Base-by-base conservation (phyloP, 2,797 vertebrate species). In the Leptodactylus fallax region DNA sequence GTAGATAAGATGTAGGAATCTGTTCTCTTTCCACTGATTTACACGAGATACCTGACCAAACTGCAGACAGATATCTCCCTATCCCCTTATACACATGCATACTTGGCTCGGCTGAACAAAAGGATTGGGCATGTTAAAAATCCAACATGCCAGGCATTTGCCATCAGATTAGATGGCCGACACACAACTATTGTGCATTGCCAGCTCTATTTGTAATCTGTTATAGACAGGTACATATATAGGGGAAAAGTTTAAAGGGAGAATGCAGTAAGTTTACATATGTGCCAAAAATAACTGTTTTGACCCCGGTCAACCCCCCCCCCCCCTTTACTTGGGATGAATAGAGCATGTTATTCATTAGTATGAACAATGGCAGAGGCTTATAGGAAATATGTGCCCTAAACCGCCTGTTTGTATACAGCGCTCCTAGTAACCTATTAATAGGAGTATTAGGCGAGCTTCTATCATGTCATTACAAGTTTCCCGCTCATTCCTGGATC, bases 401-500 rank as follows among this genome's bases (percentile, higher is more conserved):
- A 36, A 45, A 21, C 23, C 13, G 6, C 8, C 53, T 85, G 83
- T 85, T 76, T 76, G 36, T 85, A 17, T 85, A 17, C 69, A 0
- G 8, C 1, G 55, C 82, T 84, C 82, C 53, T 84, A 49, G 82
- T 74, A 84, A 84, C 82, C 27, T 58, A 19, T 76, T 49, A 85
- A 76, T 84, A 74, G 69, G 25, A 47, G 49, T 25, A 85, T 85
- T 85, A 76, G 71, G 36, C 36, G 49, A 74, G 16, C 12, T 16
- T 23, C 5, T 47, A 21, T 85, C 72, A 53, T 78, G 72, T 85
- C 51, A 78, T 85, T 27, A 85, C 71, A 85, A 25, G 72, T 78
- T 25, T 78, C 81, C 74, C 71, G 36, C 83, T 60, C 56, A 23
- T 12, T 21, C 4, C 74, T 51, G 49, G 11, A 16, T 76, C 36